A percentile compares a stretch with the other conserved stretches of the same genome.
These are phyloP conservation scores for Strix aluco DNA, from an alignment of 2,113 vertebrate genomes.

Conservation along the genomic window DNA sequence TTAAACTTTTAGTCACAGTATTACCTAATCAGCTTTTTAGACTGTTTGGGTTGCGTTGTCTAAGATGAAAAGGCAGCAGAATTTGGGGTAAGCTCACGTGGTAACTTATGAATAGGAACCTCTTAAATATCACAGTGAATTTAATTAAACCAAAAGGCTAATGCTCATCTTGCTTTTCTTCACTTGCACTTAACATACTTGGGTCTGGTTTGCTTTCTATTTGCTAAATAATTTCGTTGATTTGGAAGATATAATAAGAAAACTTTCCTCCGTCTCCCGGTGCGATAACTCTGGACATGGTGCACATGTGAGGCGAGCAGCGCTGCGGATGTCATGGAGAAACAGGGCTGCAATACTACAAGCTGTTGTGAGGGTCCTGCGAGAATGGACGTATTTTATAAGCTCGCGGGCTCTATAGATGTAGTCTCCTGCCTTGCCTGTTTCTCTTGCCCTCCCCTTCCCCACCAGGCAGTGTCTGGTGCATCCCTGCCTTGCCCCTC, in stretches of 20 bases:
- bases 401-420: neutral
- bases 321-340: neutral
- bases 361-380: neutral
- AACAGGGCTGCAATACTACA: fast-evolving
- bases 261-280: neutral
- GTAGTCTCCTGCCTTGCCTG: neutral
- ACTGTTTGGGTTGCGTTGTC: neutral
- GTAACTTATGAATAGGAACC: neutral
- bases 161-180: neutral
- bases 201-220: neutral
- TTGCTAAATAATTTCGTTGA: neutral
- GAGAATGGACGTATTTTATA: fast-evolving
- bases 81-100: neutral
- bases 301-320: neutral
- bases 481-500: neutral
- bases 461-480: neutral
- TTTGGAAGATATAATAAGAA: neutral
- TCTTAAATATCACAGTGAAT: neutral
- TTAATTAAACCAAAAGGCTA: neutral
- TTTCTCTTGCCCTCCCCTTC: neutral
- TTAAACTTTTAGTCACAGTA: neutral
- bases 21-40: neutral
- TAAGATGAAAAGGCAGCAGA: neutral
- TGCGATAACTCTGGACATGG: fast-evolving
- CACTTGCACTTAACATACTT: neutral